Conservation (phyloP, 2,888 invertebrate genomes). For the Periphyllus acericola region DNA sequence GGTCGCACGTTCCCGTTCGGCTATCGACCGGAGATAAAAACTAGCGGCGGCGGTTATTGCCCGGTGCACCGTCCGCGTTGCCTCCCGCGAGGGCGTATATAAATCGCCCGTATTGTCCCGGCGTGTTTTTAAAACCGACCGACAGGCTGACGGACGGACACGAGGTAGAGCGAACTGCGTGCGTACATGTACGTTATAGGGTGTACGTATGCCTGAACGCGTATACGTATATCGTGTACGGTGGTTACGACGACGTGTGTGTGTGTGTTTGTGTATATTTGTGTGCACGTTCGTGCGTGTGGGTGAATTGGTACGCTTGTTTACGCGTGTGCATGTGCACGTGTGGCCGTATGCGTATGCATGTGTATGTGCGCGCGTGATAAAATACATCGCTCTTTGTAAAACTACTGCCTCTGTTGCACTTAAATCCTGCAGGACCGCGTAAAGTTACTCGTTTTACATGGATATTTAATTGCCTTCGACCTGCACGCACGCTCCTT, state of each 20-base stretch:
- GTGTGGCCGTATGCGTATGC: neutral
- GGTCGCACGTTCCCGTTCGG: neutral
- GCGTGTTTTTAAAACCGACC: neutral
- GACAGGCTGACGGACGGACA: neutral
- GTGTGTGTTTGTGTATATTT: neutral
- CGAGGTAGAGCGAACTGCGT: neutral
- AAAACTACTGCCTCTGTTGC: slow-evolving; percentile 34
- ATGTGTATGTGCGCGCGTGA: neutral
- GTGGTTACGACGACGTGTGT: too few relatives aligned
- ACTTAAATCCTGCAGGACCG: neutral
- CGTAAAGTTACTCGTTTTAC: slow-evolving; percentile 23
- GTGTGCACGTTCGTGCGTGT: too few relatives aligned
- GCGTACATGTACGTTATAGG: neutral
- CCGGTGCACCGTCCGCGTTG: neutral
- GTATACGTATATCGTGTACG: too few relatives aligned
- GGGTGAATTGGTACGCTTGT: too few relatives aligned
- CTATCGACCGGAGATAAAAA: slow-evolving; percentile 20
- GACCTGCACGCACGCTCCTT: neutral
- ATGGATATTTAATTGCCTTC: slow-evolving; percentile 39
- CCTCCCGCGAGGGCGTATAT: neutral
- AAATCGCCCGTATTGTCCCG: neutral
- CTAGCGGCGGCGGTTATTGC: neutral
- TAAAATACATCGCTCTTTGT: slow-evolving; percentile 30
- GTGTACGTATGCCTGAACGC: neutral
- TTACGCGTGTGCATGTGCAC: too few relatives aligned